Conservation (phyloP, 2,113 vertebrate species). For the Chloropsis hardwickii region DNA sequence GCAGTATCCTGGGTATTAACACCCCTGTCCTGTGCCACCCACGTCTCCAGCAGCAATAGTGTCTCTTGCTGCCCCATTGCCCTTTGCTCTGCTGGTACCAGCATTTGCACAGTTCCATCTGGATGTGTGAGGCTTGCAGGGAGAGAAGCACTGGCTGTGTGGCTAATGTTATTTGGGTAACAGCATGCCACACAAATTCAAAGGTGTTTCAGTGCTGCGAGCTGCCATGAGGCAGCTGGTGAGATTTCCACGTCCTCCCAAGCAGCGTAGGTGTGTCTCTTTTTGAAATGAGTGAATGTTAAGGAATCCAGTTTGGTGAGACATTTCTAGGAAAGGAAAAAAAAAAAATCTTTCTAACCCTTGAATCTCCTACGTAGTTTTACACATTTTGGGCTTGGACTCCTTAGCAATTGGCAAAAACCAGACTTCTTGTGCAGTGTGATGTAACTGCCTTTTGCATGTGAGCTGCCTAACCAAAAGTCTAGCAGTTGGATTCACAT, state of each 20-base stretch:
- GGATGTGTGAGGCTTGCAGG: neutral
- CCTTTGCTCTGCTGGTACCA: neutral
- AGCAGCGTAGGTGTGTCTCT: neutral
- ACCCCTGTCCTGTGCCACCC: neutral
- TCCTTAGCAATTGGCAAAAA: neutral
- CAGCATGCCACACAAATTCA: neutral
- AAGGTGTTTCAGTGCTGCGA: neutral
- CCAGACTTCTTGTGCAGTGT: neutral
- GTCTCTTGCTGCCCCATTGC: neutral
- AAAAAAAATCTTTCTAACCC: neutral
- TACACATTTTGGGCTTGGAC: neutral
- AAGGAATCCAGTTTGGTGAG: neutral
- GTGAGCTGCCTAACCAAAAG: neutral
- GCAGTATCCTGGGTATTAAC: neutral
- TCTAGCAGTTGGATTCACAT: rapidly evolving
- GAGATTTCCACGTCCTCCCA: neutral
- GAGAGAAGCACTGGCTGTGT: rapidly evolving
- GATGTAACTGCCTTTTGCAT: neutral
- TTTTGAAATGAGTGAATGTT: neutral
- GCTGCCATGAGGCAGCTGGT: neutral
- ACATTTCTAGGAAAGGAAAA: neutral
- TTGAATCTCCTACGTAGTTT: neutral
- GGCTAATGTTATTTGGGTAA: neutral
- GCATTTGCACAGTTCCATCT: neutral
- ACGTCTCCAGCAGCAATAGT: neutral